A percentile compares a stretch with the other conserved stretches of the same genome.
phyloP scores from a whole-genome alignment of 2,888 invertebrate species.

The Antitype chi region DNA sequence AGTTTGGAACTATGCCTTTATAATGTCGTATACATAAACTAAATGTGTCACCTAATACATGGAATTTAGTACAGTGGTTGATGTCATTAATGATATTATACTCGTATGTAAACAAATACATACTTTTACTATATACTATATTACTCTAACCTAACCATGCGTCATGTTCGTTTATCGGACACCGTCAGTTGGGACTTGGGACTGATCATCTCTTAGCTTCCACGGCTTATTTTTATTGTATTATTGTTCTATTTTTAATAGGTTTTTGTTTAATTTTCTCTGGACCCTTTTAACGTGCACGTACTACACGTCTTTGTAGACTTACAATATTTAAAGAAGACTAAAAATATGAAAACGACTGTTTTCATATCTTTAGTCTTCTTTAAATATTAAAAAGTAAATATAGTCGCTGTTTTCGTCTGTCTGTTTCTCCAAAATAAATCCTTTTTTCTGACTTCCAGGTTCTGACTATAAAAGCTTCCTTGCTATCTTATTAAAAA shows the following conservation, averaged over 20 bases:
- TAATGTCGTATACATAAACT: background rate
- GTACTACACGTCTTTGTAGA: too few species aligned
- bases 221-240: background rate
- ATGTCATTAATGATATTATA: background rate
- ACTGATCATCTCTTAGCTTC: background rate
- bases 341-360: too few species aligned
- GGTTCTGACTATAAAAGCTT: background rate
- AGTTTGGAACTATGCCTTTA: background rate
- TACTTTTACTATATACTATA: too few species aligned
- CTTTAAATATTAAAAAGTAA: too few species aligned
- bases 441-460: too few species aligned
- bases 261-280: background rate
- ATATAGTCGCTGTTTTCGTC: too few species aligned
- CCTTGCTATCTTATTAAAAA: background rate
- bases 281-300: background rate
- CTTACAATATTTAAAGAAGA: too few species aligned
- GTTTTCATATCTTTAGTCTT: too few species aligned
- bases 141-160: background rate
- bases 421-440: too few species aligned
- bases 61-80: background rate
- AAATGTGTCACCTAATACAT: background rate
- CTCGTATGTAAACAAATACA: background rate
- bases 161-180: background rate
- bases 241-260: too few species aligned
- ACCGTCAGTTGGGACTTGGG: background rate